A percentile compares a stretch with the other conserved stretches of the same genome.
These are phyloP conservation scores for Myanophis thanlyinensis DNA, from an alignment of 2,113 vertebrate species.

Conservation along the genomic window DNA sequence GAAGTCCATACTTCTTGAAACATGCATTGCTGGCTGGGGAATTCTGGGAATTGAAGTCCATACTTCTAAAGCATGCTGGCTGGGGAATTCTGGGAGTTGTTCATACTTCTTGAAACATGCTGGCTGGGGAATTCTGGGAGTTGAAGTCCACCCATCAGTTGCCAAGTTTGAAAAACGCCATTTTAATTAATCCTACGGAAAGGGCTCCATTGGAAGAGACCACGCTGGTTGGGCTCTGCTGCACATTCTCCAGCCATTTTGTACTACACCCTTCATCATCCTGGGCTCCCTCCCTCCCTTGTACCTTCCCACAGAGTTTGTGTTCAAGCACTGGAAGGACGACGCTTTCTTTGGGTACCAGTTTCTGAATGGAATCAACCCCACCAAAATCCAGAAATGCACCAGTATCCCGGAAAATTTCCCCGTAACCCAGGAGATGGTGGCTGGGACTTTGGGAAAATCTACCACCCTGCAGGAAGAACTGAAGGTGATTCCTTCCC, in stretches of 20 bases:
- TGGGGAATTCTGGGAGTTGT: too few relatives aligned
- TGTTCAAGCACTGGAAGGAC: conserved; percentile 76
- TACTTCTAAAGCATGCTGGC: too few relatives aligned
- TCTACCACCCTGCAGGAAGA: conserved; percentile 73
- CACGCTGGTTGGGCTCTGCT: too few relatives aligned
- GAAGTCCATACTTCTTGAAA: too few relatives aligned
- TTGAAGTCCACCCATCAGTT: neutral
- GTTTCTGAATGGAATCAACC: conserved; percentile 81
- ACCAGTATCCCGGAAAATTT: conserved; percentile 71
- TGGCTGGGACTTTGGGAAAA: conserved; percentile 70
- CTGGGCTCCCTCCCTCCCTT: neutral
- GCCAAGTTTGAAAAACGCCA: neutral
- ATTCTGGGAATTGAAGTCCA: too few relatives aligned
- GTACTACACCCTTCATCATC: neutral
- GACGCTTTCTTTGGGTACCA: conserved; percentile 83
- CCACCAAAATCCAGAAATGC: conserved; percentile 66
- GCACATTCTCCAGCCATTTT: neutral
- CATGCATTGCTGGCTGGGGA: too few relatives aligned
- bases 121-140: too few relatives aligned
- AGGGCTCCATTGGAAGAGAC: neutral
- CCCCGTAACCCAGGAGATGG: conserved; percentile 75
- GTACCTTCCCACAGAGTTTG: conserved; percentile 60
- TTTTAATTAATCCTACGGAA: neutral
- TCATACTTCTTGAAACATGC: too few relatives aligned
- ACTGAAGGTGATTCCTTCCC: conserved; percentile 68